Conservation (phyloP, 1,140 invertebrate genomes). For the Plectrocnemia conspersa region DNA sequence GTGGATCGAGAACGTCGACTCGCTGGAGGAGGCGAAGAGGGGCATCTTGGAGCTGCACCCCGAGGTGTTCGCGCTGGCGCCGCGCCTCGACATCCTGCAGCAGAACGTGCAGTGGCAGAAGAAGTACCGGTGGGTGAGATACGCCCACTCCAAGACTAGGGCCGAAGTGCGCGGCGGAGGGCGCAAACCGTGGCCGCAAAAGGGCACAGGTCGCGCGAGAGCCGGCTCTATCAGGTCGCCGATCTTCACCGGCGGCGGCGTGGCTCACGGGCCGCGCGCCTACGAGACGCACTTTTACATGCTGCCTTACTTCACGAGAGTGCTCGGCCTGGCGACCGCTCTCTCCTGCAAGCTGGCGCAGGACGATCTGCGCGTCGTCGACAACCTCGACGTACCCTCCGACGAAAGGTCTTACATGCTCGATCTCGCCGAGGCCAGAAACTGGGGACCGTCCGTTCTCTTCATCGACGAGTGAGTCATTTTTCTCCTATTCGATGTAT, state of each 20-base stretch:
- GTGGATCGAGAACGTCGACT: slow-evolving; percentile 89
- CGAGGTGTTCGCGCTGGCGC: slow-evolving; percentile 73
- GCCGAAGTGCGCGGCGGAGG: slow-evolving; percentile 85
- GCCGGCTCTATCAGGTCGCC: slow-evolving; percentile 90
- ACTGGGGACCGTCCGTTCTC: slow-evolving; percentile 94
- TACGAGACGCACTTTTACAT: slow-evolving; percentile 90
- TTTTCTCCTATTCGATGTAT: too few species aligned
- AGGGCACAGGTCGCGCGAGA: slow-evolving; percentile 81
- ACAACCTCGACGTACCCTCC: slow-evolving; percentile 80
- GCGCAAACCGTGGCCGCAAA: slow-evolving; percentile 93
- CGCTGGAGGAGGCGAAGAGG: slow-evolving; percentile 71
- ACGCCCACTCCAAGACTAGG: slow-evolving; percentile 66
- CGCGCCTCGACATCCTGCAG: slow-evolving; percentile 84
- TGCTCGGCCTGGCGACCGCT: slow-evolving; percentile 75
- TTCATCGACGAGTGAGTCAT: slow-evolving; percentile 82
- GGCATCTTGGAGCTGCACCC: slow-evolving; percentile 87
- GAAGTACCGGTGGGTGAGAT: slow-evolving; percentile 74
- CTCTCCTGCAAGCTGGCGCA: slow-evolving; percentile 90
- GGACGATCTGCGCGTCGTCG: slow-evolving; percentile 91
- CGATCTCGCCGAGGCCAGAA: slow-evolving; percentile 74
- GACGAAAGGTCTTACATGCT: slow-evolving; percentile 74
- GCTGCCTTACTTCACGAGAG: slow-evolving; percentile 70
- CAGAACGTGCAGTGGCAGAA: slow-evolving; percentile 87
- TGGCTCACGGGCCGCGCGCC: slow-evolving; percentile 82
- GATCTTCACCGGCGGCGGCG: slow-evolving; percentile 74